Base-by-base conservation (phyloP, 2,888 invertebrate genomes). In the Brachyopa scutellaris region DNA sequence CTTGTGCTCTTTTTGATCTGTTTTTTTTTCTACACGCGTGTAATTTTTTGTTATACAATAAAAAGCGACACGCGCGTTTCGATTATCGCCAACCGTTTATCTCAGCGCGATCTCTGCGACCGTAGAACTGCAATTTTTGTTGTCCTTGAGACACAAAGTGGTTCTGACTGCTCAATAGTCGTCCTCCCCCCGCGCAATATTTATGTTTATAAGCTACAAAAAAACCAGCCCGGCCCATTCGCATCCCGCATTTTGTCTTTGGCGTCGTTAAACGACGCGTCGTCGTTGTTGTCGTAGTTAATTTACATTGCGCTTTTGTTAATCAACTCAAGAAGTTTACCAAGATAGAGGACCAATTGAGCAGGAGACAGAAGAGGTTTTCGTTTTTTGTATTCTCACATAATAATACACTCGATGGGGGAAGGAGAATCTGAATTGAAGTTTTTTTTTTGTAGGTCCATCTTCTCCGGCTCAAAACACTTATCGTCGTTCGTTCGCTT, bases 271-370 rank as follows among this genome's bases (percentile, higher is more conserved):
- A 66, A 72, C 59, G 70, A 72, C 33, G 64, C 82, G 76, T 82
- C 70, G 38, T 77, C 66, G 59, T 66, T 82, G 64, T 76, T 76
- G 76, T 77, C 77, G 82, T 82, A 59, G 77, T 77, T 82, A 82
- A 82, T 82, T 82, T 82, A 82, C 82, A 82, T 77, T 72, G 82
- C 82, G 66, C 77, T 82, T 82, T 77, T 67, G 77, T 77, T 77
- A 72, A 82, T 82, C 70, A 82, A 66, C 77, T 77, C 23, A 72
- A 82, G 77, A 45, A 74, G 76, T 55, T 59, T 42, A 1, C 38
- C 11, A 33, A 36, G 11, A 38, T 19, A 36, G 55, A 47, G 11
- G 19, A 69, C 59, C 78, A 66, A 61, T 51, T 38, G 59, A 59
- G 21, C 33, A 29, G 33, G 42, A 21, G 38, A 61, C 67, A 55